A percentile compares a stretch with the other conserved stretches of the same genome.
Conservation (phyloP, 2,113 vertebrate species). For the Apaloderma vittatum region DNA sequence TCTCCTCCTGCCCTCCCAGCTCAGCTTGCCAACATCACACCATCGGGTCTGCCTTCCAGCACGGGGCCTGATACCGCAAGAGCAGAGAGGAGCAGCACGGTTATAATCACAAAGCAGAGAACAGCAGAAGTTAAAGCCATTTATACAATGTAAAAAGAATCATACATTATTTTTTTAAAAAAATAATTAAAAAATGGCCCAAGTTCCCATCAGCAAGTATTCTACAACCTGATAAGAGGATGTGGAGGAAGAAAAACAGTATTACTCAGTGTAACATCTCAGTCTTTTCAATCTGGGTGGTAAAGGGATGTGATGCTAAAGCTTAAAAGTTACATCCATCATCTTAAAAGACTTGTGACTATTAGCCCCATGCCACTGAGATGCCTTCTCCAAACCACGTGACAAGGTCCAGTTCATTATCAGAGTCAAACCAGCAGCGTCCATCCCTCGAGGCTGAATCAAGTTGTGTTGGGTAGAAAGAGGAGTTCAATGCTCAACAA, state of each 20-base stretch:
- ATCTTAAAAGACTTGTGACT: slow-evolving; percentile 3
- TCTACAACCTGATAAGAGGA: not conserved
- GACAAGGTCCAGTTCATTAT: not conserved
- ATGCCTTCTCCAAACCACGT: not conserved
- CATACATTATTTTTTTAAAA: not conserved
- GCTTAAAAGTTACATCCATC: not conserved
- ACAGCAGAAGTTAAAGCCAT: not conserved
- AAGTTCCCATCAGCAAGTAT: not conserved
- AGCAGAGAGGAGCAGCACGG: not conserved
- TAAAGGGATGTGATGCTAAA: not conserved
- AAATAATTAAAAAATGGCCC: not conserved
- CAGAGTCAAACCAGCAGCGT: not conserved
- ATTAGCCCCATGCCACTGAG: not conserved
- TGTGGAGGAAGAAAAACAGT: not conserved
- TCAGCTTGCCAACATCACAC: not conserved
- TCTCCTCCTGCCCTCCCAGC: not conserved
- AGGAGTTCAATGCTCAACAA: not conserved
- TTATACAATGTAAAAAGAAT: not conserved
- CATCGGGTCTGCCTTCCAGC: not conserved
- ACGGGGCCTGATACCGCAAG: no score
- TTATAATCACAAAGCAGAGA: slow-evolving; percentile 1
- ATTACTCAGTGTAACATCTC: not conserved
- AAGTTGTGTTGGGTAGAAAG: not conserved
- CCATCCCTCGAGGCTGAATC: not conserved
- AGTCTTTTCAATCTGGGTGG: not conserved